A percentile compares a stretch with the other conserved stretches of the same genome.
phyloP scores from a whole-genome alignment of 2,888 invertebrate species.

The Dryocosmus kuriphilus region DNA sequence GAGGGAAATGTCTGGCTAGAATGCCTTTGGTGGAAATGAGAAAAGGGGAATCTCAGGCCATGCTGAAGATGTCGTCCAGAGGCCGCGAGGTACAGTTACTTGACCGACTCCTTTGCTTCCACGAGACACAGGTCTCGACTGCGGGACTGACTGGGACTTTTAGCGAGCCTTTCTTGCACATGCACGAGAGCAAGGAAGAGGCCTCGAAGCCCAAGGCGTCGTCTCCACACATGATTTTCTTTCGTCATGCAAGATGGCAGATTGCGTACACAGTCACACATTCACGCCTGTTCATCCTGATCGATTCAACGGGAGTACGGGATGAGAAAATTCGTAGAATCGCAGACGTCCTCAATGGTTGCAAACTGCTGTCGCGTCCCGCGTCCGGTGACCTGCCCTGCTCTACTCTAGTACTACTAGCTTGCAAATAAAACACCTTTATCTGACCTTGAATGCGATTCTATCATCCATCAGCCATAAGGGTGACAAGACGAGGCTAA shows the following conservation, averaged over 20 bases:
- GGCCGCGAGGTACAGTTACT: conserved; percentile 76
- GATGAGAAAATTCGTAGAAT: conserved; percentile 59
- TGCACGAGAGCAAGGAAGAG: conserved; percentile 40
- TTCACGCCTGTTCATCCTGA: conserved; percentile 25
- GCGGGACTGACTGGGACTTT: too few species aligned
- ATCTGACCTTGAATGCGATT: conserved; percentile 32
- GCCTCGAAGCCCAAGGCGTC: conserved; percentile 47
- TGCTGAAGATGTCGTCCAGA: conserved; percentile 73
- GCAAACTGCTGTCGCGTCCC: not conserved
- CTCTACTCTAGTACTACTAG: conserved; percentile 51
- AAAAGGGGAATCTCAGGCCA: conserved; percentile 48
- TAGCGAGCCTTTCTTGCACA: conserved; percentile 45
- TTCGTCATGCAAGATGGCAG: conserved; percentile 43
- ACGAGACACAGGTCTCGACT: conserved; percentile 46
- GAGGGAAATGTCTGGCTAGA: conserved; percentile 11
- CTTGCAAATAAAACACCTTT: conserved; percentile 4
- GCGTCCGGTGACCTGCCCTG: conserved; percentile 56
- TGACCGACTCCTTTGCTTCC: conserved; percentile 74
- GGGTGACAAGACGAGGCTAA: conserved; percentile 29
- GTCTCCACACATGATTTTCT: conserved; percentile 51
- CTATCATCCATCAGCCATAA: conserved; percentile 18
- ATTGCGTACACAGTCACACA: not conserved
- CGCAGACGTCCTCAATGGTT: conserved; percentile 58
- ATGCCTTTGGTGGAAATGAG: conserved; percentile 32
- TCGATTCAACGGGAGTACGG: conserved; percentile 45